Evolutionary conservation across 2,797 vertebrate genomes (phyloP).

Genomic region (Megalops cyprinoides): DNA sequence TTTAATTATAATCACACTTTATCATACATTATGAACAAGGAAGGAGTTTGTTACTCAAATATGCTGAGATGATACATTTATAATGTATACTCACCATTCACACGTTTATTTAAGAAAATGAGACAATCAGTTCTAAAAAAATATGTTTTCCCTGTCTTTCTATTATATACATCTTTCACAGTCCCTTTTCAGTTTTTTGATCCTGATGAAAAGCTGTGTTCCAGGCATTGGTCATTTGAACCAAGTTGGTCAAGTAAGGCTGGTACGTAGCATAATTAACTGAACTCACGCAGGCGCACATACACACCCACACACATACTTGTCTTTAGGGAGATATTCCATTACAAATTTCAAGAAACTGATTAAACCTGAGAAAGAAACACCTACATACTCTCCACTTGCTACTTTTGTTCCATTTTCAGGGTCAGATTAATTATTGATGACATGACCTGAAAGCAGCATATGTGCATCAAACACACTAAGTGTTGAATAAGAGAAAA

Average conservation of each 20-base stretch:
- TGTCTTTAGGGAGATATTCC: not conserved
- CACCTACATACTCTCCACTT: not conserved
- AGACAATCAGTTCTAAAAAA: too few relatives aligned
- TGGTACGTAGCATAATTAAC: too few relatives aligned
- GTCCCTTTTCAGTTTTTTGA: too few relatives aligned
- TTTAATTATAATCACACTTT: not conserved
- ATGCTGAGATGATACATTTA: not conserved
- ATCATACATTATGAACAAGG: not conserved
- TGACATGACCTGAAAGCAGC: not conserved
- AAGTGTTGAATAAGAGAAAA: not conserved
- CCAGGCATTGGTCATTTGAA: too few relatives aligned
- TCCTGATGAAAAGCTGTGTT: too few relatives aligned
- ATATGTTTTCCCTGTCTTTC: too few relatives aligned
- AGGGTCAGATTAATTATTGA: conserved; percentile 6
- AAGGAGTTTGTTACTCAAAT: not conserved
- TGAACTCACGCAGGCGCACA: not conserved
- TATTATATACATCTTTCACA: too few relatives aligned
- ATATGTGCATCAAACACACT: not conserved
- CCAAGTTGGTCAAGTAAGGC: too few relatives aligned
- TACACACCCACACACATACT: not conserved
- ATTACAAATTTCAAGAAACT: not conserved
- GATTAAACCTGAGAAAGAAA: not conserved
- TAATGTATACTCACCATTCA: not conserved
- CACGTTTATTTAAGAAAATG: too few relatives aligned
- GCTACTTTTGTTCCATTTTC: not conserved